These are phyloP conservation scores for Chironex yamaguchii DNA, from an alignment of 30 jellyfish, hydroid and myxozoan species.

Conservation along the genomic window DNA sequence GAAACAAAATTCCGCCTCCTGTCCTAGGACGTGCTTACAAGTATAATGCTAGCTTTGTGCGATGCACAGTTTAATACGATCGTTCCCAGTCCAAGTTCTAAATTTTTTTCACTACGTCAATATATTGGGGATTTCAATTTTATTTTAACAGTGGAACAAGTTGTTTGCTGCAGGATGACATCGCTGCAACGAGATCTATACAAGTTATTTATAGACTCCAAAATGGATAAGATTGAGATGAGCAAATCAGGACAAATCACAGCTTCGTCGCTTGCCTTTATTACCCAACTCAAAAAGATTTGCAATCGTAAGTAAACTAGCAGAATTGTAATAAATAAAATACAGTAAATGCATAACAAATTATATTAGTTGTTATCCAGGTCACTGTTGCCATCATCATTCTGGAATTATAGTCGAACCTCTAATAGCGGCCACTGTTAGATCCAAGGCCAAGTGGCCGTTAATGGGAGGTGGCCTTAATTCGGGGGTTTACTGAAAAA, in stretches of 20 bases:
- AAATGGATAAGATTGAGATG: constrained; percentile 76
- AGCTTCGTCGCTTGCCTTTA: constrained; percentile 93
- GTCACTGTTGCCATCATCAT: too few relatives aligned
- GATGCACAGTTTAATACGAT: too few relatives aligned
- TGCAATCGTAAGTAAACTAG: constrained; percentile 99
- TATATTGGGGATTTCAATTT: too few relatives aligned
- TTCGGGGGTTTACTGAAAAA: neutral
- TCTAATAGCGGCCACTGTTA: neutral
- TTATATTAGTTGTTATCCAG: too few relatives aligned
- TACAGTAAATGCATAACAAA: too few relatives aligned
- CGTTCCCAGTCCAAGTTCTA: too few relatives aligned
- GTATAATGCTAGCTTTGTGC: too few relatives aligned
- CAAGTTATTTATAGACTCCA: constrained; percentile 85
- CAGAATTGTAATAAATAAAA: too few relatives aligned
- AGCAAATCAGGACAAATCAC: constrained; percentile 70
- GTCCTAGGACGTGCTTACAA: too few relatives aligned
- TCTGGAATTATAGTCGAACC: neutral
- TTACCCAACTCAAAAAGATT: constrained; percentile 88
- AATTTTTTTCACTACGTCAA: too few relatives aligned
- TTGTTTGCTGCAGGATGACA: constrained; percentile 93
- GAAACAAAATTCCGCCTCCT: too few relatives aligned
- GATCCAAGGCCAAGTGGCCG: constrained; percentile 6
- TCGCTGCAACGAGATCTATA: constrained; percentile 84
- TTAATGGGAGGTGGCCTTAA: too few relatives aligned
- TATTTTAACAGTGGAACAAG: constrained; percentile 89